Evolutionary conservation across 2,888 invertebrate genomes (phyloP).

Genomic region (Agrypnus murinus): DNA sequence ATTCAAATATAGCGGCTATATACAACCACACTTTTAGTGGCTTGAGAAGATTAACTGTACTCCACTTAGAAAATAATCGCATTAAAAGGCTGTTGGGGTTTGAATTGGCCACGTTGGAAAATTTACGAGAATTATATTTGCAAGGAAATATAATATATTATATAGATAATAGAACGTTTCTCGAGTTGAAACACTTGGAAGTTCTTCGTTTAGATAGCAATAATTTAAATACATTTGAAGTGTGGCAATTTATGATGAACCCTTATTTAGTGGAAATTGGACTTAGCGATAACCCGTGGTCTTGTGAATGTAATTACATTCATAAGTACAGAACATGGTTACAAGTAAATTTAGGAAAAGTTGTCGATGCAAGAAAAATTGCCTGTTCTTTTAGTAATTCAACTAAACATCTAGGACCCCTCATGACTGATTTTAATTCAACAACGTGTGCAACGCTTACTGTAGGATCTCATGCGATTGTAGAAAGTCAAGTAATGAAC

Average conservation of each 20-base stretch:
- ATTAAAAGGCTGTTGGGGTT: conserved; percentile 86
- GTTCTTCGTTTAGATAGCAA: conserved; percentile 90
- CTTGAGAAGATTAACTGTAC: conserved; percentile 82
- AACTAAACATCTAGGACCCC: conserved; percentile 81
- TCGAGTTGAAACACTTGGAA: conserved; percentile 86
- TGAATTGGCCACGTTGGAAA: conserved; percentile 88
- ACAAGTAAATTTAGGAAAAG: conserved; percentile 85
- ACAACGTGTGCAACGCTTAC: conserved; percentile 84
- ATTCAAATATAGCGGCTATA: conserved; percentile 88
- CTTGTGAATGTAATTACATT: conserved; percentile 91
- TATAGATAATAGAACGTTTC: conserved; percentile 90
- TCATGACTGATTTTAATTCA: conserved; percentile 85
- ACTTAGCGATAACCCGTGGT: conserved; percentile 90
- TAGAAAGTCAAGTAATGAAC: conserved; percentile 85
- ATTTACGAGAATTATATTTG: conserved; percentile 88
- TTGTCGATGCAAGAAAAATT: conserved; percentile 85
- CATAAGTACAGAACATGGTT: conserved; percentile 88
- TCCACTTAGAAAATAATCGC: conserved; percentile 92
- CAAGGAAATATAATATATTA: conserved; percentile 89
- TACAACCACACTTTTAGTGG: conserved; percentile 95
- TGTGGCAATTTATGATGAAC: conserved; percentile 89
- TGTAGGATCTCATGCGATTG: conserved; percentile 82
- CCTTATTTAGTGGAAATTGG: conserved; percentile 91
- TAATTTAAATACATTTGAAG: conserved; percentile 85
- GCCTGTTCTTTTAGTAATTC: conserved; percentile 85